Base-by-base conservation (phyloP, 2,888 invertebrate species). In the Parelbella ahira region DNA sequence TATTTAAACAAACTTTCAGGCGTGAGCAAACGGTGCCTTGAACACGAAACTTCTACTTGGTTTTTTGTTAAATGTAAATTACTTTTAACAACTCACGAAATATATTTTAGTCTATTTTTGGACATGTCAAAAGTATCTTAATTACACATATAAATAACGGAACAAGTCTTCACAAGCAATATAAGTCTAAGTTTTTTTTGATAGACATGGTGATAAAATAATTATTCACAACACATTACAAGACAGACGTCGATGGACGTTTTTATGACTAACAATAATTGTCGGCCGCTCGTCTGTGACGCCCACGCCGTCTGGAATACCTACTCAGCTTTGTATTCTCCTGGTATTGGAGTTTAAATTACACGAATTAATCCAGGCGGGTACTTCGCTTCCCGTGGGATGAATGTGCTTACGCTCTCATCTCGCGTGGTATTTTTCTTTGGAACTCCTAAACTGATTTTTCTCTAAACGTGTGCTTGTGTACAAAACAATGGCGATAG, bases 291-390 rank as follows among this genome's bases (percentile, higher is more conserved):
- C 49, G 51, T 53, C 58, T 65, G 54, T 47, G 41, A 43, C 45
- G 43, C 47, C 42, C 53, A 49, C 44, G 29, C 38, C 38, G 54
- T 54, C 55, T 63, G 64, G n/a, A 68, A 71, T 68, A 73, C 63
- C 65, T 70, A 53, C 67, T 68, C 63, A 57, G 63, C 61, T 68
- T 73, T 64, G 56, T 77, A 68, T 70, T 73, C 73, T 75, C 79
- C 70, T 73, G 69, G 78, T 79, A 79, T 70, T 63, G 66, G 65
- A 70, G 74, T 75, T 75, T 74, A 73, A 78, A 80, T 82, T 78
- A 78, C 78, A 72, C 66, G 71, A 82, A 80, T 78, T 77, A 78
- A 78, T 78, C 72, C 75, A 59, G 60, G 56, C 68, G 67, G 65
- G 55, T 63, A 62, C 62, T 63, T 54, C 50, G 58, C 59, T 51